Base-by-base conservation (phyloP, 2,888 invertebrate genomes). In the Rotaria sp. region DNA sequence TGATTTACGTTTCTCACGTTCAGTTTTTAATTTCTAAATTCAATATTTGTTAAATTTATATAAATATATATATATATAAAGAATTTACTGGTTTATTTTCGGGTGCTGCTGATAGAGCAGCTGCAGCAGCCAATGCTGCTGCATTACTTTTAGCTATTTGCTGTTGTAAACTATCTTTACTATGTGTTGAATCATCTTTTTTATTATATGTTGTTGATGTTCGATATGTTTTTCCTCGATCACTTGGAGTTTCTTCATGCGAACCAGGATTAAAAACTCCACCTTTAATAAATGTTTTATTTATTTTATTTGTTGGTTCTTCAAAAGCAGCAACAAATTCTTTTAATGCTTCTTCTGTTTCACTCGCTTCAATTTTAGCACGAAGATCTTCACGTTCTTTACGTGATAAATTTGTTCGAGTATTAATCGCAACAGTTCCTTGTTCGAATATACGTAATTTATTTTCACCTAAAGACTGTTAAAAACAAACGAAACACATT, bases 221-320 rank as follows among this genome's bases (percentile, higher is more conserved):
- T 45, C n/a, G 45, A 59, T 48, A 84, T 35, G 38, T 45, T 67
- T 67, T 86, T 59, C 57, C 57, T 38, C 52, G 26, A 75, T 52
- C 48, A 38, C 52, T 52, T 30, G 57, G 52, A 26, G 74, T 55
- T 18, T 50, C 52, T 93, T 92, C 8, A 92, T 96, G 93, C 88
- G 95, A 95, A 48, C 96, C 96, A 85, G 96, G 96, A 94, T 97
- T 96, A 89, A 97, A 97, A 1, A 96, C 96, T 86, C 96, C 97
- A 87, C 97, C 98, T 92, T 97, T 96, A 13, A 99, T 95, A 96
- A 99, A 99, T 80, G 97, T 94, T 92, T 97, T 97, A 84, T 93
- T 87, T 30, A 88, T 88, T 26, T 74, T 74, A 30, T 74, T 85
- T 15, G 24, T 35, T 41, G 52, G 52, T 57, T 86, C 74, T 57